Percentiles rank a stretch among this genome's conserved stretches.
Evolutionary conservation across 37 sponge, comb jelly and placozoan species (phyloP).

Genomic region (Bolinopsis microptera): DNA sequence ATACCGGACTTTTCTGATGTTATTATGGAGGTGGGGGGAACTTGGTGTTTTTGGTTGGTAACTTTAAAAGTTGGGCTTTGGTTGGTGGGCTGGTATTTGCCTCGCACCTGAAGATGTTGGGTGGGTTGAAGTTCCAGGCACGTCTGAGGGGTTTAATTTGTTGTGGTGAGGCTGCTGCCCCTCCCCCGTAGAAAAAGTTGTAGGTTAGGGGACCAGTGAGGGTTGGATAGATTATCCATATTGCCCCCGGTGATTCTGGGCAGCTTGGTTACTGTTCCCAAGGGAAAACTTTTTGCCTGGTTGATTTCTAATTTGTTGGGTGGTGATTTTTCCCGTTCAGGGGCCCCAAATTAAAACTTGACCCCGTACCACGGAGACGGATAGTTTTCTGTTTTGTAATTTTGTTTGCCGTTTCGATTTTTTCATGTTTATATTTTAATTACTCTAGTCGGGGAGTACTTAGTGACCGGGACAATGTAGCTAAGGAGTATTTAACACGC

Average conservation of each 20-base stretch:
- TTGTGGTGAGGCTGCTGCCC: neutral
- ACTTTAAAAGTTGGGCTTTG: neutral
- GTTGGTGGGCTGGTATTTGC: neutral
- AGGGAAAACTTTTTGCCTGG: neutral
- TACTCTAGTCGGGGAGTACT: too few species aligned
- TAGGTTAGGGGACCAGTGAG: neutral
- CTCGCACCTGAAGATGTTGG: neutral
- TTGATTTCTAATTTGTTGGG: neutral
- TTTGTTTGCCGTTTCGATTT: too few species aligned
- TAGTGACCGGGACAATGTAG: too few species aligned
- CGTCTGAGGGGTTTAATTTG: neutral
- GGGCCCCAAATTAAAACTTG: neutral
- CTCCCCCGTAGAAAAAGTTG: neutral
- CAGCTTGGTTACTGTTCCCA: neutral
- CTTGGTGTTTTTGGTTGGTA: neutral
- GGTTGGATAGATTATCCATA: neutral
- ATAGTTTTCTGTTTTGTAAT: neutral
- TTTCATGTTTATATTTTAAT: too few species aligned
- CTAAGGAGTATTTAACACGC: too few species aligned
- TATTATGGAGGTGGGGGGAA: neutral
- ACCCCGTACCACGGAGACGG: constrained; percentile 5
- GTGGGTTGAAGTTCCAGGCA: neutral
- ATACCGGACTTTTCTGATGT: neutral
- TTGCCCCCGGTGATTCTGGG: neutral
- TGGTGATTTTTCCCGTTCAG: neutral